These are phyloP conservation scores for Gymnocheta viridis DNA, from an alignment of 2,888 invertebrate species.

Conservation along the genomic window DNA sequence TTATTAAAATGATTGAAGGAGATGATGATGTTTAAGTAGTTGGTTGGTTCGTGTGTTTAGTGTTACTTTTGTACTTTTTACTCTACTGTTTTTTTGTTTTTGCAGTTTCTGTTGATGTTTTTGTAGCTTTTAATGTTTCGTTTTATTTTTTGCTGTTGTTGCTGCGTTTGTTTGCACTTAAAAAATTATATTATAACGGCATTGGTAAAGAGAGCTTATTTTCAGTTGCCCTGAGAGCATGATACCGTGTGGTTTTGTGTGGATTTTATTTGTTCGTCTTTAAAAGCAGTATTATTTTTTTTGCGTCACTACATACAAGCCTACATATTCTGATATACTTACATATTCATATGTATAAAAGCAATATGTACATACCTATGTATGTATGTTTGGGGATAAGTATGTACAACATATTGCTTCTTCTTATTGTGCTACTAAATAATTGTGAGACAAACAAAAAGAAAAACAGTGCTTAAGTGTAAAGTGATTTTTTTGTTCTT, in stretches of 20 bases:
- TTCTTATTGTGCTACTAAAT: constrained; percentile 50
- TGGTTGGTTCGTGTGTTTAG: constrained; percentile 4
- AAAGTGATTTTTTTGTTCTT: constrained; percentile 21
- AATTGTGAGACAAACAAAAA: constrained; percentile 33
- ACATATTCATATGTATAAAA: no score
- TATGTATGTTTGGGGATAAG: not conserved
- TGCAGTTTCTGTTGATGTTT: constrained; percentile 32
- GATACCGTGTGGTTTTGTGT: constrained; percentile 69
- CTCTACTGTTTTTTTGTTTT: constrained; percentile 8
- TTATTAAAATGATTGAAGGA: constrained; percentile 61
- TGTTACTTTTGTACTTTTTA: constrained; percentile 37
- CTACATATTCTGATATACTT: constrained; percentile 15
- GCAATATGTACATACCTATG: not conserved
- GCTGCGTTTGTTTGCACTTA: constrained; percentile 57
- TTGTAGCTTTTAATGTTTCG: constrained; percentile 49
- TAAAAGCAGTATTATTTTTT: constrained; percentile 54
- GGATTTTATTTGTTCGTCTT: constrained; percentile 63
- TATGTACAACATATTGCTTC: constrained; percentile 1
- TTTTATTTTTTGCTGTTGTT: constrained; percentile 45
- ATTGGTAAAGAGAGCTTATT: constrained; percentile 69
- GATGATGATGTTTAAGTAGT: constrained; percentile 55
- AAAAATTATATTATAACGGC: constrained; percentile 68
- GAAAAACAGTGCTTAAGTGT: constrained; percentile 15
- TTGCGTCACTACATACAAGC: constrained; percentile 51
- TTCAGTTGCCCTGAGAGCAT: constrained; percentile 70